Evolutionary conservation across 2,888 invertebrate species (phyloP), one percentile per base, ranked within the genome.

Genomic region (Phyllotreta striolata): DNA sequence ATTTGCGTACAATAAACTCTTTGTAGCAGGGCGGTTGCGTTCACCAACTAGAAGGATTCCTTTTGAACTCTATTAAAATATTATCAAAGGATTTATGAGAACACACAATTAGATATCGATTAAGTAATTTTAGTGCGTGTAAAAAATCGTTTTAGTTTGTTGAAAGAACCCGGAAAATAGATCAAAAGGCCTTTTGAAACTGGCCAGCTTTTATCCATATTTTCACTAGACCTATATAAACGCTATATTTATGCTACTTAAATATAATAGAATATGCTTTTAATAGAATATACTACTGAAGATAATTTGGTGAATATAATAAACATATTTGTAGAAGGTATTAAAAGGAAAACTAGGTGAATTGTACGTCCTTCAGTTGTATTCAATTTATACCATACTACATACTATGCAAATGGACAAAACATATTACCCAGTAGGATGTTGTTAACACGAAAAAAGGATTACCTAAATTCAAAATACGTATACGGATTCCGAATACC

Each of bases 401-500:
- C n/a, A n/a, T n/a, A n/a, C n/a, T n/a, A n/a, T n/a, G n/a, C n/a
- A n/a, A n/a, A n/a, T n/a, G n/a, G n/a, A n/a, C 24, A 24, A 24
- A 24, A 24, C 24, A 24, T 24, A 24, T 24, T 39, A 38, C 24
- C 35, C 34, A 10, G 34, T 6, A 13, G 34, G 24, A 14, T 41
- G 43, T 55, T 43, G 10, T 40, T 43, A 1, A 41, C 41, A 24
- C 40, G 39, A 13, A 39, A 10, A 9, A 54, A 54, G 8, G 37
- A 34, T 12, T 12, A 49, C 34, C 34, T 34, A n/a, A n/a, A 57
- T 43, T 38, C 54, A 52, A 51, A 58, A 38, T 51, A 41, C 41
- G 13, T 41, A 58, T 58, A 67, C 51, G 24, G 24, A 24, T 24
- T 24, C 44, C 51, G 59, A 37, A 37, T 62, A 66, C 55, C 44